Base-by-base conservation (phyloP, 2,888 invertebrate genomes). In the Drosophila demipolita region DNA sequence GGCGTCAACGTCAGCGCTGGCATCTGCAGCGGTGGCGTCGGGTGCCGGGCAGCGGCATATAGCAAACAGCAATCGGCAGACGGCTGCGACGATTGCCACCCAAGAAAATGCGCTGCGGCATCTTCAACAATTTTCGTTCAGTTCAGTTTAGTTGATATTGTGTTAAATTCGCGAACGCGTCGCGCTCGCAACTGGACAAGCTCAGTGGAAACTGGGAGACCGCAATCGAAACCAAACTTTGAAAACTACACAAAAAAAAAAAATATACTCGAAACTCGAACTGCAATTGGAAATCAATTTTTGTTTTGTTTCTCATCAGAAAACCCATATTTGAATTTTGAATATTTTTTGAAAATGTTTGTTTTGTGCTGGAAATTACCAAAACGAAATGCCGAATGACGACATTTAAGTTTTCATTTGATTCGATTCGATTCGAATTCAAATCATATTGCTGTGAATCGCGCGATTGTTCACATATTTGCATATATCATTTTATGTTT, bases 151-250 rank as follows among this genome's bases (percentile, higher is more conserved):
- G 86, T 87, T 87, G 80, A 87, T 82, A 80, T 89, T 89, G 74
- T 87, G 89, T 83, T 77, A 89, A 87, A 89, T 89, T 87, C 88
- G 90, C 90, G 86, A 87, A 87, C 89, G 89, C 88, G 90, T 87
- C 86, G 80, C 71, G 75, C 73, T 85, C 78, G 67, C 67, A 79
- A 80, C 88, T 72, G 23, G 66, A 73, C 65, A 71, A 36, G 35
- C 49, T 45, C 45, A 15, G 23, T 35, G 42, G 9, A 49, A 48
- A 49, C n/a, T 49, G 42, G 52, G 26, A 45, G 38, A 58, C 42
- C 48, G 53, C 58, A 48, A 67, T 15, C 20, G 15, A 9, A 6
- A 32, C 29, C 29, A 55, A 38, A 20, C 52, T 35, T n/a, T 40
- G n/a, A 9, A 9, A n/a, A 40, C 9, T 9, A 40, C n/a, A 40